Percentiles rank a stretch among this genome's conserved stretches.
Conservation (phyloP, 2,113 vertebrate species). For the Gila orcuttii region DNA sequence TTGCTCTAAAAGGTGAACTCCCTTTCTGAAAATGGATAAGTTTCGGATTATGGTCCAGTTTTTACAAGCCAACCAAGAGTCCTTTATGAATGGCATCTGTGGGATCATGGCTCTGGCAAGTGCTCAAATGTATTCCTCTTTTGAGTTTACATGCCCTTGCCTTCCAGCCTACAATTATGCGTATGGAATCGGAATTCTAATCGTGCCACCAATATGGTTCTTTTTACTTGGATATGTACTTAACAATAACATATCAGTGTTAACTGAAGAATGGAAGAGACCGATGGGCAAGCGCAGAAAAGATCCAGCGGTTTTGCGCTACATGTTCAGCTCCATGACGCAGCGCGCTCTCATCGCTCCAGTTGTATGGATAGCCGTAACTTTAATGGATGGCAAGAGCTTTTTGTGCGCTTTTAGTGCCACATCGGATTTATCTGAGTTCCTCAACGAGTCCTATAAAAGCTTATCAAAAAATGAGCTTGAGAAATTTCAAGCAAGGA, state of each 20-base stretch:
- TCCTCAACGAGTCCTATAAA: slow-evolving; percentile 75
- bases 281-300: slow-evolving; percentile 84
- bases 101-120: slow-evolving; percentile 96
- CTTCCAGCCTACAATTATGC: slow-evolving; percentile 86
- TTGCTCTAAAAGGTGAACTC: neutral
- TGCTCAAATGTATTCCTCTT: slow-evolving; percentile 91
- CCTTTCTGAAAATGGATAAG: slow-evolving; percentile 86
- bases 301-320: slow-evolving; percentile 86
- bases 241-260: slow-evolving; percentile 94
- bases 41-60: slow-evolving; percentile 98
- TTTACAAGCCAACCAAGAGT: slow-evolving; percentile 96
- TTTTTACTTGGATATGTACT: slow-evolving; percentile 92
- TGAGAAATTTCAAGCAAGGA: slow-evolving; percentile 80
- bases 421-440: slow-evolving; percentile 74
- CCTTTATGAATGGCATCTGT: slow-evolving; percentile 96
- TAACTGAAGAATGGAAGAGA: slow-evolving; percentile 93
- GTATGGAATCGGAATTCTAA: slow-evolving; percentile 86
- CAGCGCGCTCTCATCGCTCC: slow-evolving; percentile 93
- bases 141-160: slow-evolving; percentile 95
- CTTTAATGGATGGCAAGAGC: slow-evolving; percentile 91
- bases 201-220: slow-evolving; percentile 87
- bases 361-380: slow-evolving; percentile 88
- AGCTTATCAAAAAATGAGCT: slow-evolving; percentile 74
- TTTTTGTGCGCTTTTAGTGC: slow-evolving; percentile 93
- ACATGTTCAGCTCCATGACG: slow-evolving; percentile 92